These are phyloP conservation scores for Helleia helle DNA, from an alignment of 2,888 invertebrate species.

Conservation along the genomic window DNA sequence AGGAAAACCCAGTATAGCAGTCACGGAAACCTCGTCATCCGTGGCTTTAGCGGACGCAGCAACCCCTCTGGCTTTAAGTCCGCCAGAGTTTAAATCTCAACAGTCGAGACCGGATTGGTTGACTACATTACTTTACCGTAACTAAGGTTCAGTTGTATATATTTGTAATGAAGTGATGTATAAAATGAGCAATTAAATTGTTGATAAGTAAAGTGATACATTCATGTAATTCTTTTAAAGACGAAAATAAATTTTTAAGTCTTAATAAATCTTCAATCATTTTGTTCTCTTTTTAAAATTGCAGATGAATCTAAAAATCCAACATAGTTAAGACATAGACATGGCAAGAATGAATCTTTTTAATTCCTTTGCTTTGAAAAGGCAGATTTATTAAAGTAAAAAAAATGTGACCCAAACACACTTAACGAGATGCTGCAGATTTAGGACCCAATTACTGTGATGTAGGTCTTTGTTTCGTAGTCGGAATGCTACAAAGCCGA, in stretches of 20 bases:
- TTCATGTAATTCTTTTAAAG: conserved; percentile 52
- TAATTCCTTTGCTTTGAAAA: background rate
- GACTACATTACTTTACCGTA: conserved; percentile 59
- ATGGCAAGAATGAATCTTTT: background rate
- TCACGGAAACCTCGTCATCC: conserved; percentile 62
- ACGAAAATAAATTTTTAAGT: conserved; percentile 56
- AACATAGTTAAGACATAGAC: too few relatives aligned
- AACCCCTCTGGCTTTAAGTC: conserved; percentile 53
- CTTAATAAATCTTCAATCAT: conserved; percentile 14
- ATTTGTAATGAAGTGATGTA: conserved; percentile 48
- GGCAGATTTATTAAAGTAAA: conserved; percentile 7
- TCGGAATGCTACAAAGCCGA: conserved; percentile 22
- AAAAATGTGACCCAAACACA: conserved; percentile 15
- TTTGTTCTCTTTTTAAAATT: too few relatives aligned
- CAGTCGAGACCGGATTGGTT: conserved; percentile 60
- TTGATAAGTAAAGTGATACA: conserved; percentile 51
- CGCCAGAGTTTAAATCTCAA: conserved; percentile 55
- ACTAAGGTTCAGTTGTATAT: conserved; percentile 36
- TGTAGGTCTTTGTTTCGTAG: conserved; percentile 22
- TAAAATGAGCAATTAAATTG: conserved; percentile 48
- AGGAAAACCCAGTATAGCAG: conserved; percentile 69
- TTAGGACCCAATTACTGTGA: conserved; percentile 28
- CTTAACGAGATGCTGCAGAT: conserved; percentile 20
- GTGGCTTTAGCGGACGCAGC: conserved; percentile 55
- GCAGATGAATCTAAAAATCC: too few relatives aligned